Evolutionary conservation across 2,888 invertebrate species (phyloP), one percentile per base, ranked within the genome.

Genomic region (Carpatolechia fugitivella): DNA sequence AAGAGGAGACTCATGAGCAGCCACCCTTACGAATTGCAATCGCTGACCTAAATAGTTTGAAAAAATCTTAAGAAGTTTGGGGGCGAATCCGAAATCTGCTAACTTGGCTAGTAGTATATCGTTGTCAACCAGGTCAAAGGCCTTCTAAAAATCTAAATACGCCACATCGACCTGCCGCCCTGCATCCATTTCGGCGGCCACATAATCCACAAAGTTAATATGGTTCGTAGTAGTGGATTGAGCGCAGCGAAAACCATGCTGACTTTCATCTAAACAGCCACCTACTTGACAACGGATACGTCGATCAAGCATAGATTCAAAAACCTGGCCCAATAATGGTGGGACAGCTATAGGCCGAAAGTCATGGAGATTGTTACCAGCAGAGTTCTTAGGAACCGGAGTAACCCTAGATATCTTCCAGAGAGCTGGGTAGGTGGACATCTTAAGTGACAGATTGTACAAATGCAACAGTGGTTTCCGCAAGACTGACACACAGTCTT

Each of bases 381-480:
- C 20, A 13, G 4, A 4, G 3, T 33, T 41, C 14, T 58, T 58
- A n/a, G 56, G 55, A 5, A 56, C 40, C 3, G 57, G 57, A 3
- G 57, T 55, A 14, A 56, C 57, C 10, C 57, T 30, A 1, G 57
- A 57, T 4, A 46, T 10, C 29, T 57, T 58, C 55, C 58, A 58
- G 3, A 4, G 10, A 10, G 20, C 10, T 1, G 58, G 58, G 20
- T 52, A 58, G 2, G 24, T 24, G 29, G 33, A 8, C 6, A 24
- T 35, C 1, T 8, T 8, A 1, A 58, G 14, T 1, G 54, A 47
- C 3, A 57, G 31, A 29, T 60, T 60, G 29, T 41, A 57, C 1
- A 60, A 7, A 13, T 53, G 31, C n/a, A 57, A 18, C 6, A 60
- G 16, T 5, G 58, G 57, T 5, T 5, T 10, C 2, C 10, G 30